phyloP scores from a whole-genome alignment of 2,113 vertebrate species.

The Eudorcas thomsonii region DNA sequence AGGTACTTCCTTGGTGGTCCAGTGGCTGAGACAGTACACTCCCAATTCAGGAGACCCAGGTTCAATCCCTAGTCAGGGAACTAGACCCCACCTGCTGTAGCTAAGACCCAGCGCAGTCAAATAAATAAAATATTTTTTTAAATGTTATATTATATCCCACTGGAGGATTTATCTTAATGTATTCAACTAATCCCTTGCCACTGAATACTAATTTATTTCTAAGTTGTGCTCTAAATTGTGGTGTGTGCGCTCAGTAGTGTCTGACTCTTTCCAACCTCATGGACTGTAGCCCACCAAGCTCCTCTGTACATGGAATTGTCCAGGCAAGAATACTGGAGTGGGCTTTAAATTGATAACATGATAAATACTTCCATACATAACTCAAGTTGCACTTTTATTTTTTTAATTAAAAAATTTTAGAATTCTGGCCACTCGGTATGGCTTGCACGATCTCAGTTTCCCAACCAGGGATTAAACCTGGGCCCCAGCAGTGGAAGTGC shows the following conservation, averaged over 20 bases:
- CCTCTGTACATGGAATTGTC: neutral
- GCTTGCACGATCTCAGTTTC: neutral
- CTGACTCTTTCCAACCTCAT: neutral
- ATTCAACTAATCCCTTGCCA: neutral
- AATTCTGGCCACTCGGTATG: neutral
- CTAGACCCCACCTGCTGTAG: neutral
- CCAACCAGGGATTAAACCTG: neutral
- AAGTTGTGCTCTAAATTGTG: slow-evolving; percentile 1
- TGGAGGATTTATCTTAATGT: neutral
- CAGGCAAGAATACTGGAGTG: neutral
- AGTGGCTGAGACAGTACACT: neutral
- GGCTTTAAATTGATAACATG: neutral
- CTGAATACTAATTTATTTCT: neutral
- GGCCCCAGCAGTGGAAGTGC: neutral
- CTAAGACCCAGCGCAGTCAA: neutral
- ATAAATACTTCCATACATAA: neutral
- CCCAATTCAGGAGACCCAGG: neutral
- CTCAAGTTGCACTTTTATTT: neutral
- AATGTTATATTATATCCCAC: neutral
- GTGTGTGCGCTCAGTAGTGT: neutral
- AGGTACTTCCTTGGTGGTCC: neutral
- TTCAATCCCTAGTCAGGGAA: neutral
- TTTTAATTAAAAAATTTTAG: neutral
- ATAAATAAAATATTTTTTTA: neutral
- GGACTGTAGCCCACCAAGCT: neutral